phyloP scores from a whole-genome alignment of 2,888 invertebrate genomes.

The Tachina fera region DNA sequence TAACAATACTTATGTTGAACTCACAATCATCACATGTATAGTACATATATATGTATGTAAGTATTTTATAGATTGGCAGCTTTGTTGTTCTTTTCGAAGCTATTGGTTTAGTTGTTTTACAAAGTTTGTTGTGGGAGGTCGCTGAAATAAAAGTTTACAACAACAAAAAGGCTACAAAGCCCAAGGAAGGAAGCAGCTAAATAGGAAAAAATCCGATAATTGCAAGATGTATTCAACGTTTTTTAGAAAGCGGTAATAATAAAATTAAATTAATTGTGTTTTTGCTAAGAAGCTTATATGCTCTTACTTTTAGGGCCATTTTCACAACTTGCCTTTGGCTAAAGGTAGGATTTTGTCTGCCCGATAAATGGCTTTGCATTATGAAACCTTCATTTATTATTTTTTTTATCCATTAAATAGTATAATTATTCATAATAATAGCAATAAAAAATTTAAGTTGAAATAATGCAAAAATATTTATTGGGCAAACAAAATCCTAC shows the following conservation, averaged over 20 bases:
- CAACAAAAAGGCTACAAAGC: not conserved
- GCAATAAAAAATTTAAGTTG: too few species aligned
- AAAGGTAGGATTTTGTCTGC: too few species aligned
- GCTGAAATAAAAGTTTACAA: constrained; percentile 8
- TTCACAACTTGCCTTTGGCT: too few species aligned
- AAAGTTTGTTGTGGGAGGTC: constrained; percentile 68
- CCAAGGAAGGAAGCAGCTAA: constrained; percentile 25
- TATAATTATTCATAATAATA: too few species aligned
- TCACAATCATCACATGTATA: constrained; percentile 42
- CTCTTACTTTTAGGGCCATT: too few species aligned
- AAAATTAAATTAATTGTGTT: not conserved
- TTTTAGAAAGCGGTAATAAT: constrained; percentile 78
- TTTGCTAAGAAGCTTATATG: too few species aligned
- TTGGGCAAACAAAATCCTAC: too few species aligned
- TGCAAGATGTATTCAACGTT: constrained; percentile 78
- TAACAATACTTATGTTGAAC: constrained; percentile 31
- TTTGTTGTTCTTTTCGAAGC: constrained; percentile 35
- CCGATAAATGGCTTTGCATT: too few species aligned
- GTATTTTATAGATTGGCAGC: constrained; percentile 32
- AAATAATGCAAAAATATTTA: too few species aligned
- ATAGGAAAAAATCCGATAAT: constrained; percentile 54
- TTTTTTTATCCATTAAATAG: too few species aligned
- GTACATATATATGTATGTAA: too few species aligned
- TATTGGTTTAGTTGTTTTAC: constrained; percentile 64
- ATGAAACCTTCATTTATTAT: too few species aligned